Percentiles rank a stretch among this genome's conserved stretches.
Evolutionary conservation across 2,888 invertebrate species (phyloP).

Genomic region (Philopedon plagiatum): DNA sequence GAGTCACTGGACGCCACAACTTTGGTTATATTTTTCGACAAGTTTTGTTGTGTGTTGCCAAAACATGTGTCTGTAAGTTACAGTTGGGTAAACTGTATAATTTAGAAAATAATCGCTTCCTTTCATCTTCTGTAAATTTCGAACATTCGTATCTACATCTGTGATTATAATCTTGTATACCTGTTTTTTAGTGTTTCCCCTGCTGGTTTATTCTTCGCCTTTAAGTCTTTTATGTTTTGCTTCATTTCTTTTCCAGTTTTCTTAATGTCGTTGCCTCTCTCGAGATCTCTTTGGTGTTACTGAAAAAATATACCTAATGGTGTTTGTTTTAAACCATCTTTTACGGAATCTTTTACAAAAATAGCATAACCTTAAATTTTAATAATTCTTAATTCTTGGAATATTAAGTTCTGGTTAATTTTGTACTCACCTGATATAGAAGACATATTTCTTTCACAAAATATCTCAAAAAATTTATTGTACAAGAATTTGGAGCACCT

Average conservation of each 20-base stretch:
- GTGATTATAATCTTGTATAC: not conserved
- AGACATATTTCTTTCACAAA: not conserved
- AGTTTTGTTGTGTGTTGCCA: not conserved
- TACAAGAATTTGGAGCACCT: not conserved
- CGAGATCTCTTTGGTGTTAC: not conserved
- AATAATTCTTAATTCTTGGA: not conserved
- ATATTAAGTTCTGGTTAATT: not conserved
- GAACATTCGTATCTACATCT: not conserved
- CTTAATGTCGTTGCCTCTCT: not conserved
- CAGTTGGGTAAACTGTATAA: not conserved
- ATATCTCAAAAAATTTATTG: not conserved
- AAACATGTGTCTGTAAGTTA: not conserved
- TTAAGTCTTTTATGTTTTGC: not conserved
- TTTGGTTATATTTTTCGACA: not conserved
- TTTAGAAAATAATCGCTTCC: not conserved
- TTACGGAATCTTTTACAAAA: not conserved
- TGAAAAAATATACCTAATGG: not conserved
- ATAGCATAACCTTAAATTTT: not conserved
- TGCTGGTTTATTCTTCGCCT: not conserved
- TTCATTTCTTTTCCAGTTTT: not conserved
- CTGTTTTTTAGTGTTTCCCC: not conserved
- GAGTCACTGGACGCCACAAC: not conserved
- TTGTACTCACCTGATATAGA: not conserved
- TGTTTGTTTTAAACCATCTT: not conserved
- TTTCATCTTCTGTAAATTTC: not conserved